These are phyloP conservation scores for Xiphias gladius DNA, from an alignment of 2,113 vertebrate genomes.

Conservation along the genomic window DNA sequence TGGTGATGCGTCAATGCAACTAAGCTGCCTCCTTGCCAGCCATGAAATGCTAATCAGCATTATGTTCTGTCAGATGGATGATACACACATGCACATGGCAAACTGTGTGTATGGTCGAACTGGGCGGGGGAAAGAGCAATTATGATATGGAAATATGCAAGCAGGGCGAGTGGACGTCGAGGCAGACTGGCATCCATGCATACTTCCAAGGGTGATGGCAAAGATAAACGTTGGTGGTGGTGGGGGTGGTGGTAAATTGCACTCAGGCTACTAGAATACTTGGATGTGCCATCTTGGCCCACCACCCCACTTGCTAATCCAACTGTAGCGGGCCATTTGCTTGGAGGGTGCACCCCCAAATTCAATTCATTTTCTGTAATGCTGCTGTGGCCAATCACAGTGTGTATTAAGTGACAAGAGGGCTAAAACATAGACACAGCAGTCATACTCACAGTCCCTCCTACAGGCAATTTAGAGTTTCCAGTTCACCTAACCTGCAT, in stretches of 20 bases:
- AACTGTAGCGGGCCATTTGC: neutral
- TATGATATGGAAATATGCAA: constrained; percentile 43
- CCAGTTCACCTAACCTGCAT: neutral
- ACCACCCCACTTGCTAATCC: neutral
- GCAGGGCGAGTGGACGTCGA: constrained; percentile 49
- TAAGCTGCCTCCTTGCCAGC: neutral
- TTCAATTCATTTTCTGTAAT: neutral
- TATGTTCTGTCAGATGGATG: constrained; percentile 53
- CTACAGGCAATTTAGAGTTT: neutral
- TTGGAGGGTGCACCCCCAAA: neutral
- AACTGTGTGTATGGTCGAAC: constrained; percentile 24
- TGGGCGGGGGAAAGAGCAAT: constrained; percentile 17
- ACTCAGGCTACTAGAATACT: constrained; percentile 20
- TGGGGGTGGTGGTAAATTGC: neutral
- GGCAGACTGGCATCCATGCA: constrained; percentile 57
- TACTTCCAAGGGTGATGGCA: constrained; percentile 41
- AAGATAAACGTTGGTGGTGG: neutral
- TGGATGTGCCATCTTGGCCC: neutral
- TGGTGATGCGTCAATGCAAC: neutral
- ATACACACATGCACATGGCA: constrained; percentile 57
- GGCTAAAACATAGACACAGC: neutral
- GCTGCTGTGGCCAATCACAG: neutral
- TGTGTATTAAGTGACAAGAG: neutral
- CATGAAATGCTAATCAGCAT: constrained; percentile 44
- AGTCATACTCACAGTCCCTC: neutral